Percentiles rank a stretch among this genome's conserved stretches.
Evolutionary conservation across 2,888 invertebrate genomes (phyloP).

Genomic region (Electrophaes corylata): DNA sequence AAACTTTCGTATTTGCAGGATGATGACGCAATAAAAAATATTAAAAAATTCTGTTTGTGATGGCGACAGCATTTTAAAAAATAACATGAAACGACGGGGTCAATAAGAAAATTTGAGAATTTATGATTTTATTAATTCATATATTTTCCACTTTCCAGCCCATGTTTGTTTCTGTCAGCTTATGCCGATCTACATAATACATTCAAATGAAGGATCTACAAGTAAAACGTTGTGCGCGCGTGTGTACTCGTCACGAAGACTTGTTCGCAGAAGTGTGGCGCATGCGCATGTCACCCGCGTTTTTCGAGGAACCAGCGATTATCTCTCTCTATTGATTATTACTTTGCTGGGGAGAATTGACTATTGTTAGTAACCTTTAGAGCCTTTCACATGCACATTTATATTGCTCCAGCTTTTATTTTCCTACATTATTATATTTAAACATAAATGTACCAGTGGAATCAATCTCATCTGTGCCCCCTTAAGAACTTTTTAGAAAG

Average conservation of each 20-base stretch:
- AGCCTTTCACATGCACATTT: slow-evolving; percentile 1
- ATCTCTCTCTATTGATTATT: slow-evolving; percentile 62
- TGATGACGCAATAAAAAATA: too few relatives aligned
- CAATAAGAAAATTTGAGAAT: too few relatives aligned
- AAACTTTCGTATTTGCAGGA: too few relatives aligned
- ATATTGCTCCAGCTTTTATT: too few relatives aligned
- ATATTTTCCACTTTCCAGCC: neutral
- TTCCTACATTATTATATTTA: too few relatives aligned
- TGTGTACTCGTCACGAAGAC: slow-evolving; percentile 54
- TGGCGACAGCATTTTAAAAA: too few relatives aligned
- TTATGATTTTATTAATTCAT: too few relatives aligned
- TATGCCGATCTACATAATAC: slow-evolving; percentile 4
- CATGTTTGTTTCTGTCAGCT: slow-evolving; percentile 11
- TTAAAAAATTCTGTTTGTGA: too few relatives aligned
- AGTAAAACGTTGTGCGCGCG: slow-evolving; percentile 28
- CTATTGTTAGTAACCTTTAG: slow-evolving; percentile 30
- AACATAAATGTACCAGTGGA: too few relatives aligned
- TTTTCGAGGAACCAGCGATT: slow-evolving; percentile 66
- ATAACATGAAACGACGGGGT: too few relatives aligned
- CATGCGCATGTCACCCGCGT: slow-evolving; percentile 72
- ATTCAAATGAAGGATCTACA: slow-evolving; percentile 19
- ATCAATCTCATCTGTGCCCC: too few relatives aligned
- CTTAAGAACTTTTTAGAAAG: too few relatives aligned
- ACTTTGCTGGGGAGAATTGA: slow-evolving; percentile 44
- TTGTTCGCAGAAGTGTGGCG: slow-evolving; percentile 64